Conservation (phyloP, 2,113 vertebrate species). For the Centropus bengalensis region DNA sequence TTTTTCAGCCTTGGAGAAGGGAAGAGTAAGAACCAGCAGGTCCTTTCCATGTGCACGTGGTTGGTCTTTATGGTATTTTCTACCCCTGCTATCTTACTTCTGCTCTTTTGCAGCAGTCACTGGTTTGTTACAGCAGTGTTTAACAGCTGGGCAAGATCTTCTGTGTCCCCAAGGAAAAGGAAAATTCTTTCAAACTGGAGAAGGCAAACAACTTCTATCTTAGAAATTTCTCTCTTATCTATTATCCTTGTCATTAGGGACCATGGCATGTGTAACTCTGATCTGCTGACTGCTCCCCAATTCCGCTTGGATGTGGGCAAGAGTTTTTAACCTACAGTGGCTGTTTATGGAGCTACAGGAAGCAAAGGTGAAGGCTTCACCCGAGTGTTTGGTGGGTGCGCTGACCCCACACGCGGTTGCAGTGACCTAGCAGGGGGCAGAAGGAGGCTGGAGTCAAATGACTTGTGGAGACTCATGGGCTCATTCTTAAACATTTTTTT, state of each 20-base stretch:
- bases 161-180: neutral
- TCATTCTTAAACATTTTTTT: neutral
- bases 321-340: neutral
- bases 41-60: neutral
- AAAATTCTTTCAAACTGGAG: neutral
- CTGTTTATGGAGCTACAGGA: neutral
- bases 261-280: neutral
- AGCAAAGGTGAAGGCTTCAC: neutral
- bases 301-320: neutral
- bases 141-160: too few species aligned
- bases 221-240: neutral
- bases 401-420: neutral
- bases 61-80: neutral
- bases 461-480: neutral
- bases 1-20: neutral
- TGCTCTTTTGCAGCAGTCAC: neutral
- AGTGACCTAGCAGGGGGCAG: too few species aligned
- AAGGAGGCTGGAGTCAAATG: neutral
- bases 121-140: neutral
- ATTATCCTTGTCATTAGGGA: neutral
- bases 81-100: neutral
- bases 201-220: neutral
- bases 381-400: neutral
- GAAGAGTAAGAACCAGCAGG: neutral
- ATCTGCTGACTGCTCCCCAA: neutral